Conservation (phyloP, 2,113 vertebrate species). For the Melanerpes aurifrons region DNA sequence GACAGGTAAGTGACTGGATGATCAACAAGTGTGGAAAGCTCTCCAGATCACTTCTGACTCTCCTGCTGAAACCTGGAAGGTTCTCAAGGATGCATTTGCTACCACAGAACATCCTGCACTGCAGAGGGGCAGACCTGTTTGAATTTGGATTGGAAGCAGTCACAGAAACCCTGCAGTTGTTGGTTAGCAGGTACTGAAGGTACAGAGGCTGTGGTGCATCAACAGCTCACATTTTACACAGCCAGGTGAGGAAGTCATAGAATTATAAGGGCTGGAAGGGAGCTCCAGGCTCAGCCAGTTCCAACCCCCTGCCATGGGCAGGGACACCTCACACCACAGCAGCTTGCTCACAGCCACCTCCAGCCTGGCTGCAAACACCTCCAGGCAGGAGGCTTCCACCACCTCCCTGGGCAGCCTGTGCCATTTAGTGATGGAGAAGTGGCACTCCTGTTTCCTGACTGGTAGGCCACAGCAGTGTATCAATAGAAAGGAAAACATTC, state of each 20-base stretch:
- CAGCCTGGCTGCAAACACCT: no score
- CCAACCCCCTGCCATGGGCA: no score
- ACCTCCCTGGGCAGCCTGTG: no score
- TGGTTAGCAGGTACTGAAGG: not conserved
- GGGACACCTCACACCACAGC: no score
- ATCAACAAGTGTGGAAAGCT: not conserved
- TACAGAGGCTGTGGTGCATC: not conserved
- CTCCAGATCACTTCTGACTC: not conserved
- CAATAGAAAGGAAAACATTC: not conserved
- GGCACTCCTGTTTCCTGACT: not conserved
- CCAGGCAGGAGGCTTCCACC: no score
- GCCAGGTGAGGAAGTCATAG: no score
- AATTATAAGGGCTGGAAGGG: no score
- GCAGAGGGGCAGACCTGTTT: fast-evolving
- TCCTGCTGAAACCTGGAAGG: not conserved
- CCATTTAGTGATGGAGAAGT: not conserved
- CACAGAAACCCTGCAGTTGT: not conserved
- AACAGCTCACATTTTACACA: not conserved
- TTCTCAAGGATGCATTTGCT: not conserved
- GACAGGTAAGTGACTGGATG: not conserved
- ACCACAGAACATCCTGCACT: not conserved
- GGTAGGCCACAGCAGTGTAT: fast-evolving
- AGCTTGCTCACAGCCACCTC: no score
- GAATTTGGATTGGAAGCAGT: not conserved
- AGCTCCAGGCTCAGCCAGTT: no score